Evolutionary conservation across 2,888 invertebrate genomes (phyloP), one percentile per base, ranked within the genome.

Genomic region (Suillia variegata): DNA sequence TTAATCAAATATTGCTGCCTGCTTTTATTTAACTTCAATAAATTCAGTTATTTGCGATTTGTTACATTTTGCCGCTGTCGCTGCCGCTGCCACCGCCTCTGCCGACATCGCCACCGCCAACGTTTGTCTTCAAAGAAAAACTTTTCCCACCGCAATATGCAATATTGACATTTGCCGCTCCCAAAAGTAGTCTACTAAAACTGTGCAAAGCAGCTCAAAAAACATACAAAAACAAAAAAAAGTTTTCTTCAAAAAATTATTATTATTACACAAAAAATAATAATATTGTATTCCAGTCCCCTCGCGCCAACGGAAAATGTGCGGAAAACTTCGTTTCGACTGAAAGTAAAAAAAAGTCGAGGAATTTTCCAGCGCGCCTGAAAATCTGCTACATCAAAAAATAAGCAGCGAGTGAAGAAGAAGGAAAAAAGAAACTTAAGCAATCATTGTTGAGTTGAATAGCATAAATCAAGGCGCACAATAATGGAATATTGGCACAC

Each of bases 1-100:
- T 56, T 56, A 56, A 56, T 56, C 56, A 56, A 56, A 56, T 56
- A 56, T 56, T 50, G 49, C 22, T 33, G 56, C 50, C 38, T 56
- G 56, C 50, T 50, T 56, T 56, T 42, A 56, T 56, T 49, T 50
- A 50, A 56, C 49, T 56, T 56, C 49, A 56, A 50, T 34, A 50
- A 56, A 56, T 50, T 50, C 56, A 56, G 49, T 56, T 56, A 50
- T 56, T 56, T 56, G 49, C 50, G 38, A 56, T 56, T 56, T 56
- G 34, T 50, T 55, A 18, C 13, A 22, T 38, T 38, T 38, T 38
- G 6, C n/a, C 38, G 4, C 4, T 38, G n/a, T 38, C 15, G 12
- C 13, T 10, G n/a, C 38, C 38, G n/a, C 10, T 10, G 26, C 26
- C 26, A 26, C 26, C 26, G 26, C 26, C 5, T n/a, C n/a, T n/a